These are phyloP conservation scores for Pempheris klunzingeri DNA, from an alignment of 2,797 vertebrate genomes.

Conservation along the genomic window DNA sequence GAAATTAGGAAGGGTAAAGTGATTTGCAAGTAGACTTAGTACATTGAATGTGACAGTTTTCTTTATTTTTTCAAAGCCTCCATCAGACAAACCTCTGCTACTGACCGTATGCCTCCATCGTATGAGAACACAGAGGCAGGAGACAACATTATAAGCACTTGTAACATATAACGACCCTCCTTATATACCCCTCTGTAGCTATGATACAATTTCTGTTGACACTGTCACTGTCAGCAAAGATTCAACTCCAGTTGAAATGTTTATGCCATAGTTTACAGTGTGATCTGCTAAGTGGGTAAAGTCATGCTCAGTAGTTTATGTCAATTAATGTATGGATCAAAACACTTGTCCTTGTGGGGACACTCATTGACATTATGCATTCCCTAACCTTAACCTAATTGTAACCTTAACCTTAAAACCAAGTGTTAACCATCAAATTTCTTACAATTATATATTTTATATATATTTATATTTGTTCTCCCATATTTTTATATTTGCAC, in stretches of 20 bases:
- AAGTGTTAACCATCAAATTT: too few relatives aligned
- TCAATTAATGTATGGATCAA: too few relatives aligned
- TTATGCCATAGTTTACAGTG: neutral
- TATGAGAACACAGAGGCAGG: neutral
- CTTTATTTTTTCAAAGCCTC: neutral
- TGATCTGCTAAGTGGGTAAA: neutral
- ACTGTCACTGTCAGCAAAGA: neutral
- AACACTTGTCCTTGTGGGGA: too few relatives aligned
- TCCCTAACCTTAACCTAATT: too few relatives aligned
- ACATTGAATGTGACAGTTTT: neutral
- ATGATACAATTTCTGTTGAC: neutral
- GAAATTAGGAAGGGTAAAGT: neutral
- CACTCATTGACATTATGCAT: too few relatives aligned
- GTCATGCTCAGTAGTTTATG: neutral
- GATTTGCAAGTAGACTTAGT: neutral
- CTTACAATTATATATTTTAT: too few relatives aligned
- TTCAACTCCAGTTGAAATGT: neutral
- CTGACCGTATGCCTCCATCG: neutral
- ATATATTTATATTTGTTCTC: too few relatives aligned
- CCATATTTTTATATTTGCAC: too few relatives aligned
- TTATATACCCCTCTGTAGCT: neutral
- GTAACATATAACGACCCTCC: conserved; percentile 15
- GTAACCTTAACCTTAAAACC: too few relatives aligned
- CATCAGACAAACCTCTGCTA: neutral
- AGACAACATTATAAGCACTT: conserved; percentile 7